A percentile compares a stretch with the other conserved stretches of the same genome.
Evolutionary conservation across 1,140 invertebrate species (phyloP).

Genomic region (Drosophila biarmipes): DNA sequence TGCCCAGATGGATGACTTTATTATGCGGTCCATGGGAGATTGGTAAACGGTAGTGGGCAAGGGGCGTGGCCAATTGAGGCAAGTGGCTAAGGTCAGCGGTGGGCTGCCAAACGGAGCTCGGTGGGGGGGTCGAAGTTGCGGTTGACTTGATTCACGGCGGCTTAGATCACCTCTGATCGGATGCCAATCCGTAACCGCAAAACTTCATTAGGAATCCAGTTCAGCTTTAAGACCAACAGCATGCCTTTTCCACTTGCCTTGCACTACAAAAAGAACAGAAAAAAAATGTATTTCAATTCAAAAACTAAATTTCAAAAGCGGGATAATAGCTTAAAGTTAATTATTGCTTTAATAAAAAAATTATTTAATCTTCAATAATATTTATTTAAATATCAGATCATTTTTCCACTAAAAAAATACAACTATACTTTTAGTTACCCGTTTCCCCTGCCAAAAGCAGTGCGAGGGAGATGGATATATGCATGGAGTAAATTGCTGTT

Average conservation of each 20-base stretch:
- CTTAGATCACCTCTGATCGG: constrained; percentile 11
- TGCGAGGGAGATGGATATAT: no score
- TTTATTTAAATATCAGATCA: no score
- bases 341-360: no score
- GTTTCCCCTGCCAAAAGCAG: no score
- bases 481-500: no score
- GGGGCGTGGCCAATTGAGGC: constrained; percentile 40
- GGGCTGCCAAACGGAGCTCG: constrained; percentile 28
- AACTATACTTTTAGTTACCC: no score
- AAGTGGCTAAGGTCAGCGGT: constrained; percentile 25
- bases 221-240: constrained; percentile 2
- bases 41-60: constrained; percentile 35
- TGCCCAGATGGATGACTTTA: constrained; percentile 56
- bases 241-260: constrained; percentile 48
- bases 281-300: no score
- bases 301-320: not conserved
- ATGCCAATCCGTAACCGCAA: constrained; percentile 56
- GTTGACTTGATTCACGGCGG: constrained; percentile 11
- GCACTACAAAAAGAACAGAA: constrained; percentile 6
- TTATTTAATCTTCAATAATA: no score
- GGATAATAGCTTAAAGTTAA: no score
- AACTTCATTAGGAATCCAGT: constrained; percentile 67
- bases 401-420: no score
- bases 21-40: constrained; percentile 37
- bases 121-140: constrained; percentile 25